phyloP scores from a whole-genome alignment of 2,888 invertebrate species.

The Biston betularia region DNA sequence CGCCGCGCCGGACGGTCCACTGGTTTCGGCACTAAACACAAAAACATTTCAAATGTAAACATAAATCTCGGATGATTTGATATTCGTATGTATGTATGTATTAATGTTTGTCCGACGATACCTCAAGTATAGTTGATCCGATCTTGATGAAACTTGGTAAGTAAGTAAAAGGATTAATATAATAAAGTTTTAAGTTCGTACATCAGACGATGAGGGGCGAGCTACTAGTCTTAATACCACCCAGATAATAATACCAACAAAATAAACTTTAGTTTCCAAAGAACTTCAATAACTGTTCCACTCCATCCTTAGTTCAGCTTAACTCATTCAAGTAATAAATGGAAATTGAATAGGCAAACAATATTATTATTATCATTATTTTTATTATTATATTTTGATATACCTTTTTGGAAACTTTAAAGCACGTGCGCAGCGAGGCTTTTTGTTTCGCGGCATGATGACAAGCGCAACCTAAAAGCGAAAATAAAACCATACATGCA shows the following conservation, averaged over 20 bases:
- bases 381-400: neutral
- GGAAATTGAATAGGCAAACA: neutral
- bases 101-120: too few relatives aligned
- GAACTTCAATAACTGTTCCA: conserved; percentile 1
- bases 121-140: too few relatives aligned
- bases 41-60: conserved; percentile 1
- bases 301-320: neutral
- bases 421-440: neutral
- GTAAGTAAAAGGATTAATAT: neutral
- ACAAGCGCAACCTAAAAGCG: neutral
- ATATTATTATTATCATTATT: too few relatives aligned
- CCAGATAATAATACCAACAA: neutral
- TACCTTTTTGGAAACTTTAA: neutral
- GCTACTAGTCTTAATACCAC: neutral
- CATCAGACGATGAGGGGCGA: neutral
- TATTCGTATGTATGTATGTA: conserved; percentile 1
- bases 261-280: neutral
- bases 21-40: conserved; percentile 8
- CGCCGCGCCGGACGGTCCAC: conserved; percentile 1
- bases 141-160: too few relatives aligned
- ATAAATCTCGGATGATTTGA: conserved; percentile 1
- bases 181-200: neutral
- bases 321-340: conserved; percentile 1
- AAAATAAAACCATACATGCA: neutral
- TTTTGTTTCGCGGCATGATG: neutral